A percentile compares a stretch with the other conserved stretches of the same genome.
phyloP scores from a whole-genome alignment of 2,113 vertebrate genomes.

The Leucosticte australis region DNA sequence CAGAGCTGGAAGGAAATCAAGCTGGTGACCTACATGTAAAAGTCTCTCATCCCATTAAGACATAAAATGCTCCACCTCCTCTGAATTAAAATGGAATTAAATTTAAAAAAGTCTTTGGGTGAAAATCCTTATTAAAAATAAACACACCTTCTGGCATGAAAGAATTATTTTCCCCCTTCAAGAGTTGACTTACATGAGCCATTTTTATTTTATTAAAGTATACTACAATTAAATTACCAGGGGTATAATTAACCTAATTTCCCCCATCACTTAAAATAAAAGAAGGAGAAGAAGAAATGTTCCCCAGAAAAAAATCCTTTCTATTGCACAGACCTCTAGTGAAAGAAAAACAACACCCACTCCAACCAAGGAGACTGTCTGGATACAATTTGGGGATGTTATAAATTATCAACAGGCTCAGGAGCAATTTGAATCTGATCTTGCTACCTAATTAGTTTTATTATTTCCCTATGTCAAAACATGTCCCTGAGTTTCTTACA shows the following conservation, averaged over 20 bases:
- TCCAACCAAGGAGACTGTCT: neutral
- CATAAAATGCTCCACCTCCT: neutral
- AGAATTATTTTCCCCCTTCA: conserved; percentile 25
- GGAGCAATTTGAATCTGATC: conserved; percentile 24
- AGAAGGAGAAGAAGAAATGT: neutral
- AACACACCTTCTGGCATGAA: conserved; percentile 36
- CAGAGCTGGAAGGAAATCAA: conserved; percentile 6
- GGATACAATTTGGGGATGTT: neutral
- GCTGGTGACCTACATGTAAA: conserved; percentile 5
- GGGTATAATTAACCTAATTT: conserved; percentile 61
- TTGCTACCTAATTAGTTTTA: conserved; percentile 41
- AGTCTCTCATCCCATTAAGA: neutral
- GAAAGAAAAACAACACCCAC: conserved; percentile 31
- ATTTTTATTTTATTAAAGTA: conserved; percentile 40
- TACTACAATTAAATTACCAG: conserved; percentile 24
- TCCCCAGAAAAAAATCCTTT: conserved; percentile 18
- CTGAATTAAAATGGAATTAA: conserved; percentile 11
- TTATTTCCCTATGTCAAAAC: conserved; percentile 33
- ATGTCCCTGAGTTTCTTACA: neutral
- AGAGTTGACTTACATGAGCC: conserved; percentile 6
- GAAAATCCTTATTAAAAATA: conserved; percentile 57
- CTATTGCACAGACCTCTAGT: neutral
- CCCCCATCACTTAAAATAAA: conserved; percentile 16
- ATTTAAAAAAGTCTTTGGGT: neutral
- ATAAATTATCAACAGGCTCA: conserved; percentile 19